Base-by-base conservation (phyloP, 1,140 invertebrate species). In the Drosophila novamexicana region DNA sequence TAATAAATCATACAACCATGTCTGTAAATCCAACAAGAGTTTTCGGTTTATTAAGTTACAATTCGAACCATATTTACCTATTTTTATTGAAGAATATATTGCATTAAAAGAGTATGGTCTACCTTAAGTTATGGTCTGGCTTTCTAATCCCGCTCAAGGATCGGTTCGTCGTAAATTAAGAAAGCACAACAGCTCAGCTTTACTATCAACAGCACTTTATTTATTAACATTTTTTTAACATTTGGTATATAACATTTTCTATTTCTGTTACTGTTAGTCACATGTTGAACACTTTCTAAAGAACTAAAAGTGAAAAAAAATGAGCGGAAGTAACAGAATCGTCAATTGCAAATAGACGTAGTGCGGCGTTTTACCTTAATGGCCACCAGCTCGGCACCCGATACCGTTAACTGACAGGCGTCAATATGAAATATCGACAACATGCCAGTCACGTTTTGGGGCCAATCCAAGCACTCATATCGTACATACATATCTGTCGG, bases 391-490 rank as follows among this genome's bases (percentile, higher is more conserved):
- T 16, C 16, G 52, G 42, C 42, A 37, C 34, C 10, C 34, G 44
- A 36, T 57, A 70, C 72, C 66, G 72, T 70, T 75, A 67, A 56
- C 49, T 61, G 63, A 12, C 52, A 16, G 12, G 40, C 37, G 57
- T 50, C 8, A 39, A 73, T 53, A 53, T 22, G 52, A 47, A 64
- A 58, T 42, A 73, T 47, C 37, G 70, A 64, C 67, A 53, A 39
- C 29, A 81, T 81, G 67, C 78, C 61, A 36, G 81, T 83, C 81
- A 83, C 81, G 81, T 83, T 84, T 84, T 65, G 77, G 73, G 71
- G 72, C 58, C 75, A 72, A 59, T 69, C 37, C 57, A 61, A 40
- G 67, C 29, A 44, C 7, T 56, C 42, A 45, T 34, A 45, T 63
- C 40, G 50, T 44, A 36, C 40, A 58, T 59, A 54, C 40, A 58